Base-by-base conservation (phyloP, 2,797 vertebrate genomes). In the Heterohyrax brucei region DNA sequence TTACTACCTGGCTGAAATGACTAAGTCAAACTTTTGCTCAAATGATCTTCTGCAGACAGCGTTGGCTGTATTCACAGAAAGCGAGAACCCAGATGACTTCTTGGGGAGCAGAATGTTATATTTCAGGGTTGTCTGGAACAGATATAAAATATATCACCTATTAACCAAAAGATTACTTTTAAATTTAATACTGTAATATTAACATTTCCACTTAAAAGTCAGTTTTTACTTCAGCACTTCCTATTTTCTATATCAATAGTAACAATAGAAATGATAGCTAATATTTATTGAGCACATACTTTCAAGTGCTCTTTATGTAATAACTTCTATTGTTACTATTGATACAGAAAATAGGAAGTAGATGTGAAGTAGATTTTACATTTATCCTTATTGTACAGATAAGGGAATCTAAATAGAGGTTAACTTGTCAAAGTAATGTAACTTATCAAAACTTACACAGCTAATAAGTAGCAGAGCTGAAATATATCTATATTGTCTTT, bases 31-130 rank as follows among this genome's bases (percentile, higher is more conserved):
- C 75, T 95, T 98, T 62, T 44, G 3, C 48, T 88, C 96, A 70
- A 39, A 56, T 30, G 86, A 83, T 90, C 30, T 39, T 73, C 76
- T 89, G 92, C 98, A 98, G 83, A 97, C 97, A 70, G 89, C 95
- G 30, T 97, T 97, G 73, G 95, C 62, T 16, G 89, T 97, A 62
- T 95, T 70, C 53, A 98, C 96, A 26, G 97, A 97, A 33, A 98
- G 92, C 0, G 18, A 95, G 95, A 98, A 98, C 77, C 98, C 98
- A 93, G 97, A 97, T 18, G 95, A 79, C 22, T 96, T 96, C 12
- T 97, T 93, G 48, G 89, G 92, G 73, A 98, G 96, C 13, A 94
- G 95, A 61, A 98, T 96, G 56, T 97, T 98, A 80, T 98, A 98
- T 89, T 62, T 97, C 89, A 98, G 70, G 48, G 73, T n/a, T 62